Evolutionary conservation across 2,888 invertebrate species (phyloP).

Genomic region (Habroteleia sp.): DNA sequence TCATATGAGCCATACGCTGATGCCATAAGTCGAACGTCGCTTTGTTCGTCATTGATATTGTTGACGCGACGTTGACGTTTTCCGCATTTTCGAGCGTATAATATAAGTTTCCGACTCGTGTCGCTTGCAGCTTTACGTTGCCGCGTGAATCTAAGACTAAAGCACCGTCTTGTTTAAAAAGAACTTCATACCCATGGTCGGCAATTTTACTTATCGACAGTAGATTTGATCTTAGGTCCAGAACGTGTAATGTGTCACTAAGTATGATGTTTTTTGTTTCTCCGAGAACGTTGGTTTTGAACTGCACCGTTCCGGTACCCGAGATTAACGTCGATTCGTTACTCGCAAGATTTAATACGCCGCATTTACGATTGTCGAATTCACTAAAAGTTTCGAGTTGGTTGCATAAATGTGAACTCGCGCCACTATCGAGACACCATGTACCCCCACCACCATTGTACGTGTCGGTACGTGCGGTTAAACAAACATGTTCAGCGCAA

Average conservation of each 20-base stretch:
- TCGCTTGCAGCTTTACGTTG: not conserved
- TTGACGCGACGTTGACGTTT: not conserved
- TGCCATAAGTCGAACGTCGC: conserved; percentile 1
- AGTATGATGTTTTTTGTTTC: conserved; percentile 26
- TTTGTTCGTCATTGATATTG: not conserved
- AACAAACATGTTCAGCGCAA: not conserved
- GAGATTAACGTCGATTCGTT: not conserved
- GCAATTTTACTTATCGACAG: conserved; percentile 48
- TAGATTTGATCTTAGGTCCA: conserved; percentile 28
- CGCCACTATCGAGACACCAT: conserved; percentile 22
- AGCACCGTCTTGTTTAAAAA: conserved; percentile 5
- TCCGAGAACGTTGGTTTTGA: conserved; percentile 16
- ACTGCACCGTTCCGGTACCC: not conserved
- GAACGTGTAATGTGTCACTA: conserved; percentile 22
- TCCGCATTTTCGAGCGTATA: not conserved
- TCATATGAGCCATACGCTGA: conserved; percentile 1
- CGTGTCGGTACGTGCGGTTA: not conserved
- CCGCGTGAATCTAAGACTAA: not conserved
- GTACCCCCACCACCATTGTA: not conserved
- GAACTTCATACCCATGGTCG: conserved; percentile 14
- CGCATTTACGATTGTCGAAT: not conserved
- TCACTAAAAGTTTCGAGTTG: not conserved
- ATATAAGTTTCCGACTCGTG: conserved; percentile 1
- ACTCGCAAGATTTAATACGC: not conserved
- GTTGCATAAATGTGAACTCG: conserved; percentile 6